Evolutionary conservation across 2,888 invertebrate genomes (phyloP).

Genomic region (Caenorhabditis sinica): DNA sequence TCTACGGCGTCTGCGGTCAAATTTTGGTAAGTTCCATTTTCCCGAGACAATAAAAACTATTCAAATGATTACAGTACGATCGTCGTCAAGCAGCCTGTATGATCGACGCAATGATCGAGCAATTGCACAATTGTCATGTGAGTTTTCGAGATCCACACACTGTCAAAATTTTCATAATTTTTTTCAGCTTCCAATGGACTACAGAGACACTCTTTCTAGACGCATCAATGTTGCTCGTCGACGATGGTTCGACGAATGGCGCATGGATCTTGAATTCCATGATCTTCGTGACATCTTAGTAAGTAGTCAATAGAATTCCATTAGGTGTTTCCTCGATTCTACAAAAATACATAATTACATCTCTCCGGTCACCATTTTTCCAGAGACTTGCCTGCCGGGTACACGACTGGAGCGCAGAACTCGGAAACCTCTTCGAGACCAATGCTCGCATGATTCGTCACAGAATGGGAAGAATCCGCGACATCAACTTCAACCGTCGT

Average conservation of each 20-base stretch:
- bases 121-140: constrained; percentile 34
- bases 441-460: constrained; percentile 53
- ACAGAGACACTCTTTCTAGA: constrained; percentile 21
- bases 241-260: constrained; percentile 28
- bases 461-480: constrained; percentile 38
- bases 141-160: background rate
- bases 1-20: background rate
- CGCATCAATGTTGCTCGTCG: constrained; percentile 26
- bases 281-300: constrained; percentile 11
- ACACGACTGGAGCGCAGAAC: constrained; percentile 15
- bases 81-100: constrained; percentile 44
- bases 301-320: background rate
- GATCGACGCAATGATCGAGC: constrained; percentile 45
- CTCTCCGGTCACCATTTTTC: background rate
- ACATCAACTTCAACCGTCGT: constrained; percentile 45
- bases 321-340: no score
- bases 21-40: constrained; percentile 15
- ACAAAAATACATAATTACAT: no score
- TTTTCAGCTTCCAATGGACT: constrained; percentile 43
- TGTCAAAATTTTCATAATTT: background rate
- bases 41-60: background rate
- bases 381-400: constrained; percentile 16
- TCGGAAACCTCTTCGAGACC: constrained; percentile 23
- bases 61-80: constrained; percentile 27
- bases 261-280: constrained; percentile 8